Base-by-base conservation (phyloP, 2,797 vertebrate species). In the Galagoides demidoff region DNA sequence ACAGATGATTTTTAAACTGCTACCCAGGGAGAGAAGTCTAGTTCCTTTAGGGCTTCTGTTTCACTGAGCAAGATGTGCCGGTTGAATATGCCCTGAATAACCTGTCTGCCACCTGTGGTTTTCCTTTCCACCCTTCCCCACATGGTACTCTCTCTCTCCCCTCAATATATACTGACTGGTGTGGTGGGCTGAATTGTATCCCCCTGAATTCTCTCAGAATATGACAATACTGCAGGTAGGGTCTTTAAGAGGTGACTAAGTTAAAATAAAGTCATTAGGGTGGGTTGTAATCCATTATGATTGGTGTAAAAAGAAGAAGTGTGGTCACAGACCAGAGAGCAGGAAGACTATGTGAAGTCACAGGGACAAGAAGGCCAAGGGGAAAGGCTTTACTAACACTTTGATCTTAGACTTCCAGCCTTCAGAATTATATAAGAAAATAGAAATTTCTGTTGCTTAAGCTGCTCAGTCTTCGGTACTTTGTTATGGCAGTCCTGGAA, bases 1-100 rank as follows among this genome's bases (percentile, higher is more conserved):
- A 88, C 4, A 71, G 45, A 61, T 85, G 43, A 88, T 70, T 96
- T 91, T 92, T 90, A 88, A 96, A 93, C 11, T 95, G 37, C 25
- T 59, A 82, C 37, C 10, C 49, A 76, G 39, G 39, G 31, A 81
- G 25, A 49, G 3, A 84, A 76, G 13, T 79, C 19, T 92, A 31
- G 10, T 68, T 87, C 76, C 55, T 77, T 68, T 16, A 43, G 59
- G 29, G 63, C 13, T 71, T 90, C 27, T 25, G 37, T 90, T 83
- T 92, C 82, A 70, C 90, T 85, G 71, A 92, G 19, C 68, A 87
- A 92, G 34, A 27, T 77, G 17, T 66, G 14, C 2, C 83, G 77
- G 31, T 76, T 29, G 49, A 89, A 92, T 52, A 49, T 25, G 86
- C 90, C 34, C 12, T 73, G 10, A 94, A 64, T 76, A 55, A 74